These are phyloP conservation scores for Xiphophorus couchianus DNA, from an alignment of 2,113 vertebrate species.

Conservation along the genomic window DNA sequence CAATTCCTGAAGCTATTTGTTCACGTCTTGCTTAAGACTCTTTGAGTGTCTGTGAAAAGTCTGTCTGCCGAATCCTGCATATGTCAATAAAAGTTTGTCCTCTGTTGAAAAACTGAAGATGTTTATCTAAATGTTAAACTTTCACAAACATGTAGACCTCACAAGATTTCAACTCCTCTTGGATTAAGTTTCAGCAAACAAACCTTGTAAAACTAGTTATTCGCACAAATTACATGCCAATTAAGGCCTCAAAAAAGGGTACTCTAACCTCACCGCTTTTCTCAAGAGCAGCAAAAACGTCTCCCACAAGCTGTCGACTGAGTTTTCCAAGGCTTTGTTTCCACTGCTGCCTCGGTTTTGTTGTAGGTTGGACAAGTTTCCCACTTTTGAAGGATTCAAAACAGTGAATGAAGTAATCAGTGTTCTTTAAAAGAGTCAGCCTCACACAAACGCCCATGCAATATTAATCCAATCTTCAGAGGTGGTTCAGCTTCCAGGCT, in stretches of 20 bases:
- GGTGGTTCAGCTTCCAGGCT: slow-evolving; percentile 67
- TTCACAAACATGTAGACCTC: slow-evolving; percentile 8
- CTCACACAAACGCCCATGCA: slow-evolving; percentile 53
- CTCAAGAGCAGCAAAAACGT: slow-evolving; percentile 16
- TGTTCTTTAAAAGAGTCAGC: slow-evolving; percentile 31
- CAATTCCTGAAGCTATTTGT: background rate
- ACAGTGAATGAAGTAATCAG: slow-evolving; percentile 59
- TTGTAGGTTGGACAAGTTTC: slow-evolving; percentile 40
- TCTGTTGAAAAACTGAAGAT: background rate
- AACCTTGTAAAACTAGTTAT: slow-evolving; percentile 23
- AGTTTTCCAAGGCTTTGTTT: slow-evolving; percentile 55
- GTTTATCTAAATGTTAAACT: background rate
- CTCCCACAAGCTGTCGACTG: slow-evolving; percentile 21
- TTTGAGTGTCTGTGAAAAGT: background rate
- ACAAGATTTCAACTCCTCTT: background rate
- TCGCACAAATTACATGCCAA: slow-evolving; percentile 30
- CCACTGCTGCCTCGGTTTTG: slow-evolving; percentile 16
- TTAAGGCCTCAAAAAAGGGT: slow-evolving; percentile 12
- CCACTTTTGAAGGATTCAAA: slow-evolving; percentile 53
- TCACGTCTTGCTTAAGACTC: background rate
- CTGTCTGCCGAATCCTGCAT: background rate
- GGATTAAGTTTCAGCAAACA: slow-evolving; percentile 4
- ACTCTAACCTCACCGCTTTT: slow-evolving; percentile 14
- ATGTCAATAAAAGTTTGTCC: slow-evolving; percentile 3
- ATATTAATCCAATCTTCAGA: slow-evolving; percentile 74